Evolutionary conservation across 1,140 invertebrate genomes (phyloP), one percentile per base, ranked within the genome.

Genomic region (Drosophila serrata): DNA sequence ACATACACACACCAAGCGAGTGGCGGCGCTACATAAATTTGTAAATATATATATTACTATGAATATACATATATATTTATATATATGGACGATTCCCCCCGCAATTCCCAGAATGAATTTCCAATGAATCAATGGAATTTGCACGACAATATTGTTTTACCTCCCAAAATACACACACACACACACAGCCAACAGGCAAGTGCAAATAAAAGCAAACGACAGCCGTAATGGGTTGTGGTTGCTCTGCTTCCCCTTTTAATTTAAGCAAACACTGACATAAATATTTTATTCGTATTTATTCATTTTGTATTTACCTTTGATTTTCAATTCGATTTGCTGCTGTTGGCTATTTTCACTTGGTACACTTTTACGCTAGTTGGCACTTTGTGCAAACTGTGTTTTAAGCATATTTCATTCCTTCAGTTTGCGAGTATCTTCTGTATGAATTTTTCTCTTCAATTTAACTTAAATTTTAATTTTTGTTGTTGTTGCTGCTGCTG

Each of bases 311-410:
- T 86, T 86, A 86, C 82, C 82, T 85, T 57, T 61, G 51, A 55
- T 79, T 75, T 69, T 80, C 46, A 22, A 12, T 48, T 24, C 17
- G 62, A 56, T 39, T 61, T 63, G 80, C 64, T 79, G 76, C 58
- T 75, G 8, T 48, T 75, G 31, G 82, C 75, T 86, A 45, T 68
- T 76, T 80, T 37, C n/a, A n/a, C 60, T 48, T n/a, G 22, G 33
- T 74, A 58, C 42, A 57, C 51, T 51, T 68, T 82, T 75, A 51
- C 39, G 78, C 73, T 90, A 63, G 61, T 85, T 88, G 85, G 85
- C 85, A 81, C 68, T 79, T 85, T 81, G 65, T 58, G 27, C 68
- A 72, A 90, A 90, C 61, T 88, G 84, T 90, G 80, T 65, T 70
- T 88, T 81, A 84, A 88, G 84, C 84, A 88, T 88, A 77, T 68